Conservation (phyloP, 2,797 vertebrate species). For the Fistularia tabacaria region DNA sequence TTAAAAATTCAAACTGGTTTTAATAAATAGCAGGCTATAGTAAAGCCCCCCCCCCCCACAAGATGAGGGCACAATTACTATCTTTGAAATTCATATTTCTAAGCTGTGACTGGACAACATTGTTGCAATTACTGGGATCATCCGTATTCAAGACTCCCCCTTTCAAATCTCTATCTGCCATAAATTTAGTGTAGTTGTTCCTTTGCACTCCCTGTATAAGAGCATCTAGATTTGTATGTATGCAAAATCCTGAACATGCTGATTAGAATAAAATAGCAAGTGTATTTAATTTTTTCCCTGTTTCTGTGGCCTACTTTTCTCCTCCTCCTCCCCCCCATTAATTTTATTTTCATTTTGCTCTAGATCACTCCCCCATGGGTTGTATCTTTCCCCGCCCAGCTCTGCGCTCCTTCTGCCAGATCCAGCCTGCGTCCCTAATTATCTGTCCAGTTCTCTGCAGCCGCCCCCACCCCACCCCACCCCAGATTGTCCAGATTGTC, state of each 20-base stretch:
- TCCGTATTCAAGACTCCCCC: too few species aligned
- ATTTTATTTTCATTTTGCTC: conserved; percentile 29
- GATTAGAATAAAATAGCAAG: conserved; percentile 1
- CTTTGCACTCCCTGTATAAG: background rate
- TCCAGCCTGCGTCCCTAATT: conserved; percentile 34
- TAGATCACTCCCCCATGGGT: conserved; percentile 11
- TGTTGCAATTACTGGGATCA: too few species aligned
- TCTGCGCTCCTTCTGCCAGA: conserved; percentile 39
- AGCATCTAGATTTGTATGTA: background rate
- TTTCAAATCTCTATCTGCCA: too few species aligned
- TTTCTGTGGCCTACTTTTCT: conserved; percentile 24
- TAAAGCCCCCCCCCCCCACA: too few species aligned
- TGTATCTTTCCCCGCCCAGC: conserved; percentile 2
- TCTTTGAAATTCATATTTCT: too few species aligned
- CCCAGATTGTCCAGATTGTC: conserved; percentile 9
- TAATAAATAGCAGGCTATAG: too few species aligned
- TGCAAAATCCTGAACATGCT: background rate
- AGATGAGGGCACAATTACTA: too few species aligned
- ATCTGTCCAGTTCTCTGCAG: conserved; percentile 2
- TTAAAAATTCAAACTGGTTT: too few species aligned
- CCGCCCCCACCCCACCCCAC: conserved; percentile 2
- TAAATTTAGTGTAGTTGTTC: background rate
- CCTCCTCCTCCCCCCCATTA: conserved; percentile 8
- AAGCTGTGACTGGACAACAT: too few species aligned
- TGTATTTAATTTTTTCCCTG: conserved; percentile 4